A percentile compares a stretch with the other conserved stretches of the same genome.
Conservation (phyloP, 2,888 invertebrate species). For the Seira ritae region DNA sequence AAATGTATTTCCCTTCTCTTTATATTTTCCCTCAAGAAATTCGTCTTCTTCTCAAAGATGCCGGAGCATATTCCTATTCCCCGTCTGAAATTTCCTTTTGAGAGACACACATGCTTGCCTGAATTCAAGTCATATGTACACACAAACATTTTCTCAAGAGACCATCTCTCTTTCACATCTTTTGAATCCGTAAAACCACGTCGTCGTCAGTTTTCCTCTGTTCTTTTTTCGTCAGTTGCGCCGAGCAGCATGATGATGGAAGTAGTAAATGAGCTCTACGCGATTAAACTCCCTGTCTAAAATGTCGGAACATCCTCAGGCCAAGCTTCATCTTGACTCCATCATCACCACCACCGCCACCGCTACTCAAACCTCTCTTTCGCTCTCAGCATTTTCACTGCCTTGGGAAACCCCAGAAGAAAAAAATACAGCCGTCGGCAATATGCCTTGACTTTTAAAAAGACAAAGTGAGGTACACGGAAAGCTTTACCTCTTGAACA, state of each 20-base stretch:
- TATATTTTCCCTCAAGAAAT: neutral
- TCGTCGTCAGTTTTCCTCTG: slow-evolving; percentile 64
- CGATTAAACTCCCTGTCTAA: no score
- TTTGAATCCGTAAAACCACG: slow-evolving; percentile 60
- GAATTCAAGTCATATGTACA: no score
- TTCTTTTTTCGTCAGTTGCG: slow-evolving; percentile 30
- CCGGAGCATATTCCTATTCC: slow-evolving; percentile 1
- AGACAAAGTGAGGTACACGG: slow-evolving; percentile 62
- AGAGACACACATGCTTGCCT: no score
- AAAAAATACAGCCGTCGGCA: slow-evolving; percentile 54
- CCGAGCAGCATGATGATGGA: neutral
- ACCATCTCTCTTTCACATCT: slow-evolving; percentile 65
- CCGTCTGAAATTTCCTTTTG: neutral
- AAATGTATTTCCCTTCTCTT: slow-evolving; percentile 59
- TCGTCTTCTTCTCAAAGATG: neutral
- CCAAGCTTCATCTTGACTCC: slow-evolving; percentile 3
- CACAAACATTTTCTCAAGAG: slow-evolving; percentile 47
- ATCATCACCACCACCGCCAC: slow-evolving; percentile 10
- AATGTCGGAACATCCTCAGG: no score
- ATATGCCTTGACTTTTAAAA: slow-evolving; percentile 36
- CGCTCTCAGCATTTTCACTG: slow-evolving; percentile 40
- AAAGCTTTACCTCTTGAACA: no score
- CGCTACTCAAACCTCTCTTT: slow-evolving; percentile 1
- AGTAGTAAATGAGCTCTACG: slow-evolving; percentile 47
- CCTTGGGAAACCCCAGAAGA: slow-evolving; percentile 58